Percentiles rank a stretch among this genome's conserved stretches.
Evolutionary conservation across 1,140 invertebrate genomes (phyloP).

Genomic region (Drosophila murphyi): DNA sequence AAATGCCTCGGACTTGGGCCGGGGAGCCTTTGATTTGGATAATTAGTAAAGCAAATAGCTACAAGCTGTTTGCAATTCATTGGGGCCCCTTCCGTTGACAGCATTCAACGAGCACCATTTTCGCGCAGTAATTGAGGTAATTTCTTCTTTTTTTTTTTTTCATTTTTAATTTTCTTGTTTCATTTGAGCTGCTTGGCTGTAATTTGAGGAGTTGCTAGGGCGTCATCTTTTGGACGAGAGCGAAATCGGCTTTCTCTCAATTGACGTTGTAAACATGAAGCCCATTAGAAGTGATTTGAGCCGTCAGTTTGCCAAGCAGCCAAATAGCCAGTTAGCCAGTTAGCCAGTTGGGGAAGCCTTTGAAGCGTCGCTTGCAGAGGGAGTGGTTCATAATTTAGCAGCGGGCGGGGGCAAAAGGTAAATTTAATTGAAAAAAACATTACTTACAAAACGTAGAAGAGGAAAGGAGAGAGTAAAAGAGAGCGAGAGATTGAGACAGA

Average conservation of each 20-base stretch:
- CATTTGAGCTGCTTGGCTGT: conserved; percentile 33
- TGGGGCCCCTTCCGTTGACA: conserved; percentile 36
- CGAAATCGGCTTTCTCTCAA: conserved; percentile 81
- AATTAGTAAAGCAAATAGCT: conserved; percentile 81
- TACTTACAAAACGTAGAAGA: conserved; percentile 34
- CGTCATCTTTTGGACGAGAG: conserved; percentile 61
- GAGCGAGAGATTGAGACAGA: background rate
- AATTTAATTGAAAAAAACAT: conserved; percentile 80
- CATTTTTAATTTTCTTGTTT: conserved; percentile 16
- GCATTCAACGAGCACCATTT: conserved; percentile 27
- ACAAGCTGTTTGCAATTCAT: conserved; percentile 76
- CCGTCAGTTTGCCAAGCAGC: conserved; percentile 52
- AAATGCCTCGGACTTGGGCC: conserved; percentile 31
- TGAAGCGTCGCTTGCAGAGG: conserved; percentile 46
- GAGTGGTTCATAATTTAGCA: conserved; percentile 63
- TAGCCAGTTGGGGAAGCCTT: conserved; percentile 62
- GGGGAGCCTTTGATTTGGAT: conserved; percentile 67
- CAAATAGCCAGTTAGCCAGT: conserved; percentile 22
- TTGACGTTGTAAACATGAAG: conserved; percentile 84
- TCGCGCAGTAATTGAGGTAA: conserved; percentile 77
- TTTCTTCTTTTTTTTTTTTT: conserved; percentile 49
- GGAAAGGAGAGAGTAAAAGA: conserved; percentile 8
- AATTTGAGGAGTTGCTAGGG: conserved; percentile 55
- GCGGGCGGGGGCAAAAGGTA: conserved; percentile 45
- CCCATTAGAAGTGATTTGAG: conserved; percentile 83